Base-by-base conservation (phyloP, 2,797 vertebrate genomes). In the Catostomus latipinnis region DNA sequence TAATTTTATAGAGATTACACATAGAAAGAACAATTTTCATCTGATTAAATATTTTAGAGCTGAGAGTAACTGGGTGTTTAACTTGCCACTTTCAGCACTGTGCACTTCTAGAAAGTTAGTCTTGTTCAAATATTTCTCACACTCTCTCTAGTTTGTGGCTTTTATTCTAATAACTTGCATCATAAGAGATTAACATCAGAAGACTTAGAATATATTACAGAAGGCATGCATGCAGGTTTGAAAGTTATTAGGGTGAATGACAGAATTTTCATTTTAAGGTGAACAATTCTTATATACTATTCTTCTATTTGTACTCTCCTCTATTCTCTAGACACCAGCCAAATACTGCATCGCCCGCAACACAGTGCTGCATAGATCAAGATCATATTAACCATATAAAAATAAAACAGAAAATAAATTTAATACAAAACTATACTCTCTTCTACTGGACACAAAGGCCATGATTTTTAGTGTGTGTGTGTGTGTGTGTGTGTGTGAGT, bases 401-500 rank as follows among this genome's bases (percentile, higher is more conserved):
- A 66, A 82, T 71, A 71, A 80, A 66, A 48, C 61, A 66, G 52
- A 83, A 84, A 82, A 73, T 81, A 72, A 71, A 76, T 84, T 78
- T 82, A 48, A 81, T 46, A 76, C 74, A 84, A 84, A 76, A 81
- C 74, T 63, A 78, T 78, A 81, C 56, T 65, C 74, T 34, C 34
- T 75, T 72, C 76, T 61, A 56, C 50, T 61, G 49, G 43, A 76
- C 65, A 76, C 65, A 76, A 72, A 61, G 58, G 76, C 58, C 65
- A 52, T 66, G 46, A 63, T 80, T 80, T 63, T 77, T 63, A 67
- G 34, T 18, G 16, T 18, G 22, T 22, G 22, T 22, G 60, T 22
- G 71, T 65, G 56, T 45, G 68, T 13, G 80, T 16, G 62, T 18
- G 60, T 58, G 70, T 65, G 70, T 22, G 34, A 3, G 34, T 34